Percentiles rank a stretch among this genome's conserved stretches.
Evolutionary conservation across 2,797 vertebrate species (phyloP).

Genomic region (Lagothrix lagotricha): DNA sequence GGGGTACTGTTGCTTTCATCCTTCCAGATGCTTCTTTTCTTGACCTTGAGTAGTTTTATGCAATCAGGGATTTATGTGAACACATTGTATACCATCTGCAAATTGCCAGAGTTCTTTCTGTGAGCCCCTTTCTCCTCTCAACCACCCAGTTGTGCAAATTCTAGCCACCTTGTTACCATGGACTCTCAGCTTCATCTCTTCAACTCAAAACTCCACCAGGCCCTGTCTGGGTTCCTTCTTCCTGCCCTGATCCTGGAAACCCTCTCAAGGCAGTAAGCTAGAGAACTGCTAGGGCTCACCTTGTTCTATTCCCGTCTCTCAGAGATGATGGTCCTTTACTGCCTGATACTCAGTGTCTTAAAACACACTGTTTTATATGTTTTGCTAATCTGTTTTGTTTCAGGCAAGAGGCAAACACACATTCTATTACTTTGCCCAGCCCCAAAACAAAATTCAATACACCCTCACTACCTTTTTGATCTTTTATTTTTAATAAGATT

Average conservation of each 20-base stretch:
- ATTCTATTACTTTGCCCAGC: background rate
- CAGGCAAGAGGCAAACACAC: background rate
- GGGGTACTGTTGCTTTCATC: background rate
- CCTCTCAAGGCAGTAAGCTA: background rate
- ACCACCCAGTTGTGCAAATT: background rate
- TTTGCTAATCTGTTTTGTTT: background rate
- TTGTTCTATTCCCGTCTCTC: background rate
- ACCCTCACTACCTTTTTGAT: background rate
- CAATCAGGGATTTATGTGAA: background rate
- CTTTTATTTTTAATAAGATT: background rate
- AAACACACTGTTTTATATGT: background rate
- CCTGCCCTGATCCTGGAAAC: background rate
- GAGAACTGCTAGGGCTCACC: background rate
- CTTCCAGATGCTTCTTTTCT: background rate
- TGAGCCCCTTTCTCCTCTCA: background rate
- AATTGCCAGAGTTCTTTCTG: background rate
- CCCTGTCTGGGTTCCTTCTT: background rate
- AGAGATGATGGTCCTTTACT: too few relatives aligned
- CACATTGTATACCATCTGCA: too few relatives aligned
- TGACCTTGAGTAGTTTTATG: background rate
- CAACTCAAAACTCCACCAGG: background rate
- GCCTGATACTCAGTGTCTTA: background rate
- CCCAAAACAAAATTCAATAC: background rate
- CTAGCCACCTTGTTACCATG: background rate
- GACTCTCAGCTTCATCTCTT: background rate